Percentiles rank a stretch among this genome's conserved stretches.
These are phyloP conservation scores for Hypselothyrea guttata DNA, from an alignment of 2,888 invertebrate genomes.

Conservation along the genomic window DNA sequence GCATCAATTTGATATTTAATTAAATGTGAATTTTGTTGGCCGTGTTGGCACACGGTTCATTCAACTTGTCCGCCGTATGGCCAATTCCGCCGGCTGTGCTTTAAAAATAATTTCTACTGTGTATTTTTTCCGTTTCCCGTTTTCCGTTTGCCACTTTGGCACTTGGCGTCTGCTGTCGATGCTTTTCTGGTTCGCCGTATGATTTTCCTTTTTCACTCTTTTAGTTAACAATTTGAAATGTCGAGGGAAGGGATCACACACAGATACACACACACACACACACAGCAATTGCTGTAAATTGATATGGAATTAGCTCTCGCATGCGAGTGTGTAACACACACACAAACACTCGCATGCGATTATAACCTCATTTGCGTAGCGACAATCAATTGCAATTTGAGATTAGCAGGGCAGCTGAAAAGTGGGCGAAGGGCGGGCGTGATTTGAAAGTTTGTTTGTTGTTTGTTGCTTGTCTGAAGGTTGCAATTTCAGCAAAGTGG, in stretches of 20 bases:
- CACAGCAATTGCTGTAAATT: constrained; percentile 61
- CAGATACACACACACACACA: no score
- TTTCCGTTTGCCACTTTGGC: neutral
- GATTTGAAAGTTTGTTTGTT: constrained; percentile 11
- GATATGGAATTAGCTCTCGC: constrained; percentile 40
- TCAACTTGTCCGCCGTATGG: constrained; percentile 43
- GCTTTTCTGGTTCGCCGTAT: constrained; percentile 5
- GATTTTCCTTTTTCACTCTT: constrained; percentile 2
- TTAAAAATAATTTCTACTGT: constrained; percentile 52
- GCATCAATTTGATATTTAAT: constrained; percentile 25
- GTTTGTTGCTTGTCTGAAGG: no score
- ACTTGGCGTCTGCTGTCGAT: neutral
- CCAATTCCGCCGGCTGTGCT: constrained; percentile 29
- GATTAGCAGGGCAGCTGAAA: constrained; percentile 41
- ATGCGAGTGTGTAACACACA: constrained; percentile 4
- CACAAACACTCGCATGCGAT: constrained; percentile 6
- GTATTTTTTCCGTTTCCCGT: constrained; percentile 7
- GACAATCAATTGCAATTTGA: constrained; percentile 62
- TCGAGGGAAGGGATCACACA: constrained; percentile 9
- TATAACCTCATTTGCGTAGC: constrained; percentile 54
- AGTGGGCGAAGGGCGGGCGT: neutral
- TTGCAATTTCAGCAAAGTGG: neutral
- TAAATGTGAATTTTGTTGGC: neutral
- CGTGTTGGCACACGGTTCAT: constrained; percentile 25
- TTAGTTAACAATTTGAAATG: constrained; percentile 19